These are phyloP conservation scores for Trypoxylon attenuatum DNA, from an alignment of 2,888 invertebrate species.

Conservation along the genomic window DNA sequence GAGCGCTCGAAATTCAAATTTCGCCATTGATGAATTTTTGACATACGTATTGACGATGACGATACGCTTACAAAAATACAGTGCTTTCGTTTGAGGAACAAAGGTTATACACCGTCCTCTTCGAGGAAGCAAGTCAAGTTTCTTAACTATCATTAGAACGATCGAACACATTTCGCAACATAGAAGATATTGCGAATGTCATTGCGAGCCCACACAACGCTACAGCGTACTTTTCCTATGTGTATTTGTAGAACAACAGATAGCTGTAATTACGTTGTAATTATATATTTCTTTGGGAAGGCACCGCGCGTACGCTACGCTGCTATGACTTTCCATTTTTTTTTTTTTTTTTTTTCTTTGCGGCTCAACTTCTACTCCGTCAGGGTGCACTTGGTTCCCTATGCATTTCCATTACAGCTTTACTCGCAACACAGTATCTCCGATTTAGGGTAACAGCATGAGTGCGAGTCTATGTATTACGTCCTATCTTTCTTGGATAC, in stretches of 20 bases:
- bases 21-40: neutral
- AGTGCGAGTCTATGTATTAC: neutral
- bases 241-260: neutral
- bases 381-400: slow-evolving; percentile 67
- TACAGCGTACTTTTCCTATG: neutral
- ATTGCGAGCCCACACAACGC: neutral
- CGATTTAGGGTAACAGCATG: neutral
- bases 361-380: slow-evolving; percentile 25
- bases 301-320: slow-evolving; percentile 62
- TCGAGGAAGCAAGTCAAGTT: neutral
- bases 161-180: neutral
- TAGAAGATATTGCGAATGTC: neutral
- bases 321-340: slow-evolving; percentile 49
- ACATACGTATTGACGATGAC: neutral
- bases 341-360: slow-evolving; percentile 34
- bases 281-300: slow-evolving; percentile 23
- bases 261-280: neutral
- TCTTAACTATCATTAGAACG: neutral
- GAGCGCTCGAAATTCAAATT: neutral
- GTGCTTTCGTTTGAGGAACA: neutral
- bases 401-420: slow-evolving; percentile 59
- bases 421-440: slow-evolving; percentile 58
- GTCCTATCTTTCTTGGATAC: neutral
- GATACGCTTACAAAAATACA: neutral
- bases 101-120: neutral